Evolutionary conservation across 1,140 invertebrate species (phyloP).

Genomic region (Drosophila gunungcola): DNA sequence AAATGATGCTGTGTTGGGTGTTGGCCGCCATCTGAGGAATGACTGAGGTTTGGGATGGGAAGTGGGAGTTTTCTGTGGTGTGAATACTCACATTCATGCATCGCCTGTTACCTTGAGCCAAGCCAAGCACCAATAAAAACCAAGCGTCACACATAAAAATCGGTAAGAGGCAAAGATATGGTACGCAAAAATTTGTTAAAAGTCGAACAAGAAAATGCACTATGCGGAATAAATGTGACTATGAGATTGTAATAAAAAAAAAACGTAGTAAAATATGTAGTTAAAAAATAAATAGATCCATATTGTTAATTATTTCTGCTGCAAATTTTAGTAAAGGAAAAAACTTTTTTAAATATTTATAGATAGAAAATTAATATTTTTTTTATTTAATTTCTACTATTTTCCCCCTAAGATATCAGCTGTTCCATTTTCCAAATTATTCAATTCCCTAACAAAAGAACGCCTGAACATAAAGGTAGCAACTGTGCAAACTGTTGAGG

Average conservation of each 20-base stretch:
- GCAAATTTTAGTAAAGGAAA: too few species aligned
- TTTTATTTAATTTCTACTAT: too few species aligned
- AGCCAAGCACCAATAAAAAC: constrained; percentile 44
- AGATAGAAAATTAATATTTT: too few species aligned
- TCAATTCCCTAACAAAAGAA: neutral
- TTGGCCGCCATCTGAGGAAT: constrained; percentile 37
- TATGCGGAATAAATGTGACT: neutral
- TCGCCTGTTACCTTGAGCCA: constrained; percentile 46
- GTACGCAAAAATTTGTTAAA: neutral
- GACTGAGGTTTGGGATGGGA: constrained; percentile 23
- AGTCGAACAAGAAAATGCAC: constrained; percentile 8
- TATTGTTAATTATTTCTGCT: too few species aligned
- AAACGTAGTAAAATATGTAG: too few species aligned
- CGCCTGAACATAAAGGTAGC: neutral
- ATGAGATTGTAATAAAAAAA: neutral
- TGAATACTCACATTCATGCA: constrained; percentile 36
- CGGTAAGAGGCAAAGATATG: constrained; percentile 2
- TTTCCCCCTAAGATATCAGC: too few species aligned
- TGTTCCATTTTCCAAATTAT: neutral
- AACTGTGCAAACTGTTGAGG: constrained; percentile 4
- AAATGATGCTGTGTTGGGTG: constrained; percentile 42
- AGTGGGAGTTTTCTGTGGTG: constrained; percentile 6
- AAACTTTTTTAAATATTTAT: too few species aligned
- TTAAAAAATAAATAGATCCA: neutral
- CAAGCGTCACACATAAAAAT: constrained; percentile 47